phyloP scores from a whole-genome alignment of 2,888 invertebrate species.

The Rapana venosa region DNA sequence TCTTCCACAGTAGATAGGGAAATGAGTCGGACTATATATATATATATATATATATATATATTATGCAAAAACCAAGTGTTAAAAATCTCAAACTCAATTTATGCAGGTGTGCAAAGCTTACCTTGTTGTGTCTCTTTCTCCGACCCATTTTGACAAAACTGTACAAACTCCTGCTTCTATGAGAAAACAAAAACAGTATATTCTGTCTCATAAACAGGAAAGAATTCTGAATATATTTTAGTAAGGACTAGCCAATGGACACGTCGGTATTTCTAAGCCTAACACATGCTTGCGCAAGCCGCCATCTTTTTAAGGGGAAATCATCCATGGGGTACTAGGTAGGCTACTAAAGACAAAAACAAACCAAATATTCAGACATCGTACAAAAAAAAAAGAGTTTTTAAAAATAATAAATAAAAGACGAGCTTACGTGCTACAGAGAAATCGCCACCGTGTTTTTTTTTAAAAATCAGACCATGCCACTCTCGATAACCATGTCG shows the following conservation, averaged over 20 bases:
- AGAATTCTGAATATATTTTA: not conserved
- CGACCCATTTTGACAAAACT: conserved; percentile 14
- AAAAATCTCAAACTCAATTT: not conserved
- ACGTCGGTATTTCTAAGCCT: not conserved
- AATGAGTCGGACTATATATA: not conserved
- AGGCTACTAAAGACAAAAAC: not conserved
- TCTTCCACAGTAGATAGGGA: not conserved
- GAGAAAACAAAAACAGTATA: not conserved
- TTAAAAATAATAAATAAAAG: too few species aligned
- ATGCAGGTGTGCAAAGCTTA: not conserved
- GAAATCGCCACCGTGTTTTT: too few species aligned
- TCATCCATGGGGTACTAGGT: not conserved
- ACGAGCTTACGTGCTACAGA: too few species aligned
- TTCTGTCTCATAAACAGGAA: not conserved
- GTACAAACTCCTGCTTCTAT: not conserved
- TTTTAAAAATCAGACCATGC: too few species aligned
- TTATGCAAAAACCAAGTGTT: not conserved
- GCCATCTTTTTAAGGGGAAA: conserved; percentile 27
- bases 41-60: too few species aligned
- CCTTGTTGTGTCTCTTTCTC: conserved; percentile 26
- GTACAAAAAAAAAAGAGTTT: too few species aligned
- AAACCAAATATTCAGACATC: not conserved
- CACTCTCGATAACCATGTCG: too few species aligned
- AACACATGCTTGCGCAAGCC: not conserved
- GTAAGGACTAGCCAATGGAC: not conserved